Percentiles rank a stretch among this genome's conserved stretches.
Evolutionary conservation across 2,888 invertebrate genomes (phyloP).

Genomic region (Lymantria monacha): DNA sequence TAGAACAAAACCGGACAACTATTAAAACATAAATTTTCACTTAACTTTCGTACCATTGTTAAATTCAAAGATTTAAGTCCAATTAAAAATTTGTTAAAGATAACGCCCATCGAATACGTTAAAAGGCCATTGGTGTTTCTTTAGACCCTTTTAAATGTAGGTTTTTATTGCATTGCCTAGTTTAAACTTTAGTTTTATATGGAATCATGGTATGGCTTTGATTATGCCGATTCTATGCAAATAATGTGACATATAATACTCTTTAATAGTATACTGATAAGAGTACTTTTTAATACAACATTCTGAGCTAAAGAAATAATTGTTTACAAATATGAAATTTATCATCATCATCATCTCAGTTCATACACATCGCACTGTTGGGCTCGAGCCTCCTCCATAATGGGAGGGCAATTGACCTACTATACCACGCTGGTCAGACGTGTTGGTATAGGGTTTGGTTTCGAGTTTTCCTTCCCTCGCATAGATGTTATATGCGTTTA

Average conservation of each 20-base stretch:
- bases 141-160: constrained; percentile 27
- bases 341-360: too few species aligned
- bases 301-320: too few species aligned
- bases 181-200: constrained; percentile 6
- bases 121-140: constrained; percentile 36
- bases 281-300: too few species aligned
- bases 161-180: constrained; percentile 18
- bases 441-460: too few species aligned
- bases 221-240: constrained; percentile 2
- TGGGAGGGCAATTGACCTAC: too few species aligned
- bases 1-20: constrained; percentile 16
- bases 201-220: constrained; percentile 7
- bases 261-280: too few species aligned
- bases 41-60: constrained; percentile 64
- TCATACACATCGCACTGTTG: too few species aligned
- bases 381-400: too few species aligned
- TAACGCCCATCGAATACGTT: constrained; percentile 37
- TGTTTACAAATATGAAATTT: too few species aligned
- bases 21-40: constrained; percentile 72
- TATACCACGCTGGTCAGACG: too few species aligned
- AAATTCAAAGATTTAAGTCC: constrained; percentile 52
- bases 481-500: too few species aligned
- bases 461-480: too few species aligned
- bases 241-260: not conserved
- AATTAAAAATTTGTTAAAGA: constrained; percentile 67